Conservation (phyloP, 1,140 invertebrate species). For the Pogonus chalceus region DNA sequence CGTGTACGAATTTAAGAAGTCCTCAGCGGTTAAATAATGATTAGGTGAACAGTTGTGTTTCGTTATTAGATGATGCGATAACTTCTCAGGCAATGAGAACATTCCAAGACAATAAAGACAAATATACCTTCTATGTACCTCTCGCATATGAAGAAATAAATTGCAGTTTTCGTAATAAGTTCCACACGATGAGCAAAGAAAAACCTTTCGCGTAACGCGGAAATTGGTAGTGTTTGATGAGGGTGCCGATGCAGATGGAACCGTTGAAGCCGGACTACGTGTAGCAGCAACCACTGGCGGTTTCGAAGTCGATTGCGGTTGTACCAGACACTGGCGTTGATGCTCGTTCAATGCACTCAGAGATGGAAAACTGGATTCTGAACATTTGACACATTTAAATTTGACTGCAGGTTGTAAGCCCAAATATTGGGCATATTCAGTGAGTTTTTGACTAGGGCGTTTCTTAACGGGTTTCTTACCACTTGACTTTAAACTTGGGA, state of each 20-base stretch:
- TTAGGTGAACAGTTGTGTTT: conserved; percentile 63
- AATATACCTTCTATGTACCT: conserved; percentile 63
- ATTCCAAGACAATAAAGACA: conserved; percentile 70
- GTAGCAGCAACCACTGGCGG: conserved; percentile 28
- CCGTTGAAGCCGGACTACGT: conserved; percentile 16
- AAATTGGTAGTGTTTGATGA: conserved; percentile 39
- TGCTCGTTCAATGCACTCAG: conserved; percentile 49
- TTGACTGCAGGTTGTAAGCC: conserved; percentile 57
- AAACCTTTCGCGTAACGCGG: conserved; percentile 61
- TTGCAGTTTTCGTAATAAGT: conserved; percentile 77
- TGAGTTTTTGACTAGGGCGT: conserved; percentile 35
- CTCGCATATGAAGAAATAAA: conserved; percentile 68
- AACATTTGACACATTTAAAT: conserved; percentile 56
- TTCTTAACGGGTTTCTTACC: conserved; percentile 14
- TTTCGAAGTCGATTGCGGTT: conserved; percentile 34
- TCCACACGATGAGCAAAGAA: conserved; percentile 63
- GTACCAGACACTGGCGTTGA: conserved; percentile 44
- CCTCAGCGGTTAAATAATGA: conserved; percentile 49
- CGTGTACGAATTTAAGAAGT: conserved; percentile 51
- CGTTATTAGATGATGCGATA: conserved; percentile 59
- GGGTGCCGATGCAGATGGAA: conserved; percentile 26
- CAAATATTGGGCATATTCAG: conserved; percentile 59
- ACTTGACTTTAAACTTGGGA: too few relatives aligned
- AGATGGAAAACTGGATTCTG: conserved; percentile 46
- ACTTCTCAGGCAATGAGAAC: conserved; percentile 64